Evolutionary conservation across 2,113 vertebrate species (phyloP), one percentile per base, ranked within the genome.

Genomic region (Sinosuthora webbiana): DNA sequence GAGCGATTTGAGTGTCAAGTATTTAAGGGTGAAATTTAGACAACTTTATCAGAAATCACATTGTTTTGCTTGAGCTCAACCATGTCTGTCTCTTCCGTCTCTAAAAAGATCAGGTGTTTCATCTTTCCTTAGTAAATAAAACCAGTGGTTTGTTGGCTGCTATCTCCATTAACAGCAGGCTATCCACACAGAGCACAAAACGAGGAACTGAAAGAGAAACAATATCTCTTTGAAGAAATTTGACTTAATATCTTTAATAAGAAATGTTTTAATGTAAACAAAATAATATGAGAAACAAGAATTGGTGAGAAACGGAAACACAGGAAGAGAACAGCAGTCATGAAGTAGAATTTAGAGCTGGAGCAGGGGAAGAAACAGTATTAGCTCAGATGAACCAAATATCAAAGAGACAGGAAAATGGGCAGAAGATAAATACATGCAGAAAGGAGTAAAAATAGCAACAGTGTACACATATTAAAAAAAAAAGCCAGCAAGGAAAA

Each of bases 191-290:
- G 49, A 89, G 50, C 27, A 86, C 42, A 91, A 85, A 98, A 79
- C 62, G 94, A 73, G 78, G 71, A 88, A 53, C 23, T 79, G 49
- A 80, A 89, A 88, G 82, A 77, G n/a, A 90, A 92, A 82, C 49
- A 65, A 1, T 64, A 33, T 55, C 22, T 86, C 85, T 91, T 67
- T 93, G 95, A 93, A 88, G 56, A 94, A 94, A 97, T 64, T 89
- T 69, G 13, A 33, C 39, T 35, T 71, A 18, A 28, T 95, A 68
- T 95, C 55, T 94, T 97, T 96, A 97, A 68, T 50, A 79, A 67
- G 20, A 89, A 87, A 69, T 60, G 39, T 77, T 85, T 80, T 80
- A 59, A 52, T 83, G 27, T 63, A 31, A 90, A 70, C 87, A 75
- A 63, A 63, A 69, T 86, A 49, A 70, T 81, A 21, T 22, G 62